Base-by-base conservation (phyloP, 53 echinoderm and acorn worm genomes). In the Glandiceps talaboti region DNA sequence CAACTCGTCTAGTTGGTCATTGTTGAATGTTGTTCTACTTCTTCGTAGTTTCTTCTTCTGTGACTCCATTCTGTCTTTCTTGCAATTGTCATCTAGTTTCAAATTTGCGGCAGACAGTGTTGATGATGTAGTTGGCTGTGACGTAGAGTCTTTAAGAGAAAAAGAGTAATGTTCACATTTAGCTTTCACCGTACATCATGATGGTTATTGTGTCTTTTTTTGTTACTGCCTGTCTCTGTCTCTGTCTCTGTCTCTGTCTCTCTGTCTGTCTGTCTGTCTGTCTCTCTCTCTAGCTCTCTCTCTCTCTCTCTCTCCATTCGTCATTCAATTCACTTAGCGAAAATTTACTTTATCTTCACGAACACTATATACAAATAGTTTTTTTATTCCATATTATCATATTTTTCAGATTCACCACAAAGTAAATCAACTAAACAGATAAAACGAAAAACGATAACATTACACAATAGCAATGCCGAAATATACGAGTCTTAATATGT, bases 1-100 rank as follows among this genome's bases (percentile, higher is more conserved):
- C 27, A 96, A 80, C 12, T 87, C 82, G 30, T 86, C 84, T 45
- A 96, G 85, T 32, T 96, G 97, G 30, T 85, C 90, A 0, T 75
- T 83, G 29, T 91, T 94, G 76, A 96, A 96, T 14, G 97, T 96
- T 32, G 97, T 96, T 78, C 97, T 82, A 76, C 97, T 96, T 73
- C 97, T 80, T 28, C 97, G 81, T 14, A 96, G 91, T 80, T 96
- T 96, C 74, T 87, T 83, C 64, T 85, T 86, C 32, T 82, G 86
- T 14, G 79, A 86, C 0, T 92, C 92, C 26, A 83, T 80, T 31
- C 79, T 82, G 20, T 45, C 64, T 20, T 45, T 6, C 6, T 45
- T 6, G 6, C 64, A 12, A 45, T 45, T 45, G 6, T 45, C 64
- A 6, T 45, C 64, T 45, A 6, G 64, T n/a, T n/a, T n/a, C n/a